phyloP scores from a whole-genome alignment of 2,113 vertebrate genomes.

The Mixornis gularis region DNA sequence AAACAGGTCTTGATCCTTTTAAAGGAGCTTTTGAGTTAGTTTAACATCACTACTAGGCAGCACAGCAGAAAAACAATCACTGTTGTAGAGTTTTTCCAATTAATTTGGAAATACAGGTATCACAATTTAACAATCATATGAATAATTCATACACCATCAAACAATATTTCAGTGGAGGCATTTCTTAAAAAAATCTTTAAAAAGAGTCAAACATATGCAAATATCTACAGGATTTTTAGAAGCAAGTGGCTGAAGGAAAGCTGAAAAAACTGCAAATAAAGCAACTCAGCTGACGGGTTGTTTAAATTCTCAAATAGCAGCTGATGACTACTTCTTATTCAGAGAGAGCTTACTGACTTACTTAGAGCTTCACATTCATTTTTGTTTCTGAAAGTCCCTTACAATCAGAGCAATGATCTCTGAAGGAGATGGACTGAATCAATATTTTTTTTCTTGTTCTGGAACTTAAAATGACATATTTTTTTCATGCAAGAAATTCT shows the following conservation, averaged over 20 bases:
- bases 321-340: not conserved
- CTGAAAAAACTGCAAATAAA: not conserved
- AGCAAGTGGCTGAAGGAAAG: not conserved
- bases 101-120: conserved; percentile 41
- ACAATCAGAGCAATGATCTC: not conserved
- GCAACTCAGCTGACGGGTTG: not conserved
- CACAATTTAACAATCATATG: not conserved
- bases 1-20: conserved; percentile 5
- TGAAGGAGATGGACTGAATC: not conserved
- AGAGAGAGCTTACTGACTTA: not conserved
- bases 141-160: conserved; percentile 14
- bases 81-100: not conserved
- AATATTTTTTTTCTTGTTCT: not conserved
- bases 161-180: not conserved
- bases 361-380: not conserved
- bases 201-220: not conserved
- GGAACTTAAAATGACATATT: not conserved
- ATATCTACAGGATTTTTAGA: not conserved
- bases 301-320: not conserved
- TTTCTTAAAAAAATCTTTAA: not conserved
- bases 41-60: not conserved
- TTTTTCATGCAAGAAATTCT: not conserved
- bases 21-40: conserved; percentile 14
- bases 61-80: not conserved
- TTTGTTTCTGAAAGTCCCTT: not conserved